These are phyloP conservation scores for Priocnemis perturbator DNA, from an alignment of 2,888 invertebrate species.

Conservation along the genomic window DNA sequence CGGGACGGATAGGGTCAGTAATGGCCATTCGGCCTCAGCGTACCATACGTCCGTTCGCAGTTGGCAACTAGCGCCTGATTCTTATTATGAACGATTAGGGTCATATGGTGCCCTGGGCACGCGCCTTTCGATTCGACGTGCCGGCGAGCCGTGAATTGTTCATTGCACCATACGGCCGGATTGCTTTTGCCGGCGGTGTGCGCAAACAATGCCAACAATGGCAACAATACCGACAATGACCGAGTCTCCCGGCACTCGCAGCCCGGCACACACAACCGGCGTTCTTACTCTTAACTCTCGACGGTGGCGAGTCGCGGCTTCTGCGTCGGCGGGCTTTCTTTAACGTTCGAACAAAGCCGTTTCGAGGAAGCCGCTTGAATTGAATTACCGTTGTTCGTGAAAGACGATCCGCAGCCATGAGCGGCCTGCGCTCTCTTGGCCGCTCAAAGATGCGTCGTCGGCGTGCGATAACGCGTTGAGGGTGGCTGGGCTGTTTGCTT, in stretches of 20 bases:
- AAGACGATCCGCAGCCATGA: too few species aligned
- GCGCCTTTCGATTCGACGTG: neutral
- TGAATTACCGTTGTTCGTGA: conserved; percentile 1
- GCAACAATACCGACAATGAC: conserved; percentile 8
- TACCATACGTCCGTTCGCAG: neutral
- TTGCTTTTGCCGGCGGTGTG: conserved; percentile 2
- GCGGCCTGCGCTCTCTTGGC: too few species aligned
- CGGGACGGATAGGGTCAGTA: too few species aligned
- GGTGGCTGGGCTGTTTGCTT: too few species aligned
- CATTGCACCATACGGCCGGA: neutral
- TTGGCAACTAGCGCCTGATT: too few species aligned
- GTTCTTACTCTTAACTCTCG: neutral
- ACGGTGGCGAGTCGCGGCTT: neutral
- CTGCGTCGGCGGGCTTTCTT: conserved; percentile 1
- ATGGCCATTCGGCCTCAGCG: neutral
- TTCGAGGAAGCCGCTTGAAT: conserved; percentile 4
- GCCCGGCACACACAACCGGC: neutral
- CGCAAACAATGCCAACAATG: conserved; percentile 7
- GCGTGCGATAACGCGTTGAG: too few species aligned
- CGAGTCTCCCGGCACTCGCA: neutral
- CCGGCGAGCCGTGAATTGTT: neutral
- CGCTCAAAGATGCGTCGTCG: too few species aligned
- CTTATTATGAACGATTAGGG: conserved; percentile 5
- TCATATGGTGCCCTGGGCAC: conserved; percentile 1
- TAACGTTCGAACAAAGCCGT: neutral